Base-by-base conservation (phyloP, 2,797 vertebrate species). In the Lateolabrax maculatus region DNA sequence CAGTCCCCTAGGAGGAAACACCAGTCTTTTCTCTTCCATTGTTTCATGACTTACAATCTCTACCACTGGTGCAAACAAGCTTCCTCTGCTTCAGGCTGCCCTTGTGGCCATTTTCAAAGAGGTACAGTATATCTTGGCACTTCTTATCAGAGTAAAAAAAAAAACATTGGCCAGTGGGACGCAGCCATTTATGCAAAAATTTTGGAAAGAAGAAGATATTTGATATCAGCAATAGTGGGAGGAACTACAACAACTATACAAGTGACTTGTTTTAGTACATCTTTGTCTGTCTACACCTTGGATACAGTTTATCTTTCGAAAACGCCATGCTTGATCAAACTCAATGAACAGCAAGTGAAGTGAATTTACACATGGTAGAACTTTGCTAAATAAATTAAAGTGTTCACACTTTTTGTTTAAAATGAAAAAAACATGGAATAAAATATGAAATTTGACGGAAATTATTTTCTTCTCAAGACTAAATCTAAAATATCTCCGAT, bases 21-120 rank as follows among this genome's bases (percentile, higher is more conserved):
- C n/a, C 16, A 8, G 39, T 58, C 36, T 63, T 61, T 23, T 77
- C 41, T 82, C 44, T 10, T 41, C 75, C 23, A 21, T 53, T 75
- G 62, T 86, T 83, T 77, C 56, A 29, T 55, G 51, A 48, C 52
- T 62, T 67, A 53, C 19, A 70, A 39, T 57, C 57, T 81, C 23
- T 19, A 48, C 53, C 8, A 34, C 51, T 52, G 41, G 29, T 66
- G 19, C n/a, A 69, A 53, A 80, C 49, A 64, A 44, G 71, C 65
- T 77, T 76, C 55, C 73, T 65, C 43, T 71, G 44, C 65, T 69
- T 74, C 67, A 36, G 74, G 64, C 69, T 69, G 69, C 75, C 69
- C 77, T 67, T 0, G 53, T 77, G 58, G 79, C 58, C 77, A 67
- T 62, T 77, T 73, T 65, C 70, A 62, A 81, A 62, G 69, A 57